Base-by-base conservation (phyloP, 2,113 vertebrate species). In the Rutilus rutilus region DNA sequence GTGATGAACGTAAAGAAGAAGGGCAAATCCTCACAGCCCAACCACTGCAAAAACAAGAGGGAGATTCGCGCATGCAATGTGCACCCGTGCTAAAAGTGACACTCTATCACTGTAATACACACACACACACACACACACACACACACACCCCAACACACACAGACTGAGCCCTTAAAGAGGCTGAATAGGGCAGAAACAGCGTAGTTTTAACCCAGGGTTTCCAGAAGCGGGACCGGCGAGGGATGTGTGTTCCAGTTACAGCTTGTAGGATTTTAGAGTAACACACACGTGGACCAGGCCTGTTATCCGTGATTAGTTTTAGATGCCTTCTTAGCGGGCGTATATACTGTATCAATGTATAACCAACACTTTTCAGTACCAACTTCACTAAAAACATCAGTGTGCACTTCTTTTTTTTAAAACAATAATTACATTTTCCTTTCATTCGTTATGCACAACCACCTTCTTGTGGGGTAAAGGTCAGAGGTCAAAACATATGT, bases 51-150 rank as follows among this genome's bases (percentile, higher is more conserved):
- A 91, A 95, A 97, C 93, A 95, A 95, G 90, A 98, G 95, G 92
- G 97, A 99, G 93, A 95, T 96, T 86, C 96, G 97, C 62, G 96
- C 97, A 5, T 99, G 98, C 91, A 98, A 97, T 0, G 94, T 97
- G 86, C 95, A 97, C 45, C 93, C 95, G 57, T 99, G 98, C 95
- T 99, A 97, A 93, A 93, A 89, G 62, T 74, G 82, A 86, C 91
- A 83, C 54, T 39, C 0, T 33, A 45, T 65, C 64, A 64, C 25
- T 57, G 39, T 78, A 71, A 84, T 12, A 82, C 83, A 83, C 73
- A 57, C 54, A 42, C 42, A 42, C 1, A 86, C 87, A 78, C n/a
- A n/a, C n/a, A n/a, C n/a, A 27, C 27, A 30, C 27, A 30, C 30
- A 33, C 74, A 59, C 30, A 62, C 69, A 45, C 59, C 8, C 30